Evolutionary conservation across 2,888 invertebrate genomes (phyloP).

Genomic region (Mythimna albipuncta): DNA sequence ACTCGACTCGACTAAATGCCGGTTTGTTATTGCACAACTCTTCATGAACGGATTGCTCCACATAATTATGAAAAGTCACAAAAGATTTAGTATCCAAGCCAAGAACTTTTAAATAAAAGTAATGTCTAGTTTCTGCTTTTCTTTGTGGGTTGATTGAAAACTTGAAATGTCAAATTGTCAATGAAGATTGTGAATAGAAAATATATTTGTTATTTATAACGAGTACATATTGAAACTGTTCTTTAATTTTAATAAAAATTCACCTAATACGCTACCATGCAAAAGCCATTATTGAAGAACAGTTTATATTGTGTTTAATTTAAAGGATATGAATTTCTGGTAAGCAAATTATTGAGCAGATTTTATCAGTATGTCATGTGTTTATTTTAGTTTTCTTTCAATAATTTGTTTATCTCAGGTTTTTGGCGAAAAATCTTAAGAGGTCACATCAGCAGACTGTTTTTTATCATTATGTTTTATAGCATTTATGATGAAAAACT

Average conservation of each 20-base stretch:
- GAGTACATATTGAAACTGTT: constrained; percentile 33
- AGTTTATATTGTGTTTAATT: constrained; percentile 15
- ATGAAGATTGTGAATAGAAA: constrained; percentile 49
- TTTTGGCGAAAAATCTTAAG: constrained; percentile 65
- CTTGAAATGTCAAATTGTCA: constrained; percentile 52
- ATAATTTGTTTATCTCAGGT: constrained; percentile 71
- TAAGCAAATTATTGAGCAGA: constrained; percentile 49
- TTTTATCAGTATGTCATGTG: constrained; percentile 49
- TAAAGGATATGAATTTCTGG: constrained; percentile 57
- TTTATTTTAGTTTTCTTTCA: constrained; percentile 42
- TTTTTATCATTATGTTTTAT: constrained; percentile 87
- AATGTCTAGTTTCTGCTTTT: not conserved
- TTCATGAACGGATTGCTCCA: no score
- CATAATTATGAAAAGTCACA: no score
- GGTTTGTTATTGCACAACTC: no score
- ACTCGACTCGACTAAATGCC: no score
- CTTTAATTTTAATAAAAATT: constrained; percentile 14
- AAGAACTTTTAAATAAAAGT: not conserved
- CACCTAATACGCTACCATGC: constrained; percentile 30
- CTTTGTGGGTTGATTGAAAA: constrained; percentile 33
- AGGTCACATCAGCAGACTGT: constrained; percentile 64
- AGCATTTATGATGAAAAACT: constrained; percentile 79
- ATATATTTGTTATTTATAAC: constrained; percentile 51
- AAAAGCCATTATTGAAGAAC: constrained; percentile 27
- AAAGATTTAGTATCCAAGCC: no score